Evolutionary conservation across 2,113 vertebrate species (phyloP), one percentile per base, ranked within the genome.

Genomic region (Trogon melanurus): DNA sequence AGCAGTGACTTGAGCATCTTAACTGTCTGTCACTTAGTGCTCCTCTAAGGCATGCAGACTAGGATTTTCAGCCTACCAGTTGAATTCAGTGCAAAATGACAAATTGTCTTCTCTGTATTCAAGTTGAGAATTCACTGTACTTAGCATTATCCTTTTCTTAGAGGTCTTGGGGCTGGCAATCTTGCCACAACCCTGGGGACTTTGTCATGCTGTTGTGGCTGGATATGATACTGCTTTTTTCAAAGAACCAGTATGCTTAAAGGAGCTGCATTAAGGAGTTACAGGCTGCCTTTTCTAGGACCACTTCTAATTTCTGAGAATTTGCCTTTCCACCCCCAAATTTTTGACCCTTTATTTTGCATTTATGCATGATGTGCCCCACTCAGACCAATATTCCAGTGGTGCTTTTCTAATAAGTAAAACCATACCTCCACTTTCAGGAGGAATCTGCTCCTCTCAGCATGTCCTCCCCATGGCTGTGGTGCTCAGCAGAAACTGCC

Each of bases 121-220:
- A 85, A 84, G 71, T 36, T 47, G n/a, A 51, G 48, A 91, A 88
- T 76, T 93, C 23, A 17, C 50, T 79, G 38, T 76, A 29, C 64
- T 93, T 93, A 70, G n/a, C 18, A 26, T 82, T 66, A 94, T 78
- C 34, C 9, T 88, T 88, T 85, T 30, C 60, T 76, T 58, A 73
- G 71, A 50, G 22, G 62, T 66, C 41, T 50, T 85, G 58, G 34
- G 44, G 14, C 2, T 73, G 30, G 47, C 79, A 73, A 78, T 94
- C 62, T 91, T 18, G 3, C 32, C 34, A 72, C 66, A 91, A 30
- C 45, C 45, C 12, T 47, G 19, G 71, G 34, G 54, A 62, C 17
- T 57, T 79, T 64, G 36, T 50, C 51, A 61, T 2, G 2, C 53
- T 56, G 12, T 19, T 82, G 16, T 45, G 19, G 16, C 25, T 90